phyloP scores from a whole-genome alignment of 2,888 invertebrate species.

The Euphydryas editha region DNA sequence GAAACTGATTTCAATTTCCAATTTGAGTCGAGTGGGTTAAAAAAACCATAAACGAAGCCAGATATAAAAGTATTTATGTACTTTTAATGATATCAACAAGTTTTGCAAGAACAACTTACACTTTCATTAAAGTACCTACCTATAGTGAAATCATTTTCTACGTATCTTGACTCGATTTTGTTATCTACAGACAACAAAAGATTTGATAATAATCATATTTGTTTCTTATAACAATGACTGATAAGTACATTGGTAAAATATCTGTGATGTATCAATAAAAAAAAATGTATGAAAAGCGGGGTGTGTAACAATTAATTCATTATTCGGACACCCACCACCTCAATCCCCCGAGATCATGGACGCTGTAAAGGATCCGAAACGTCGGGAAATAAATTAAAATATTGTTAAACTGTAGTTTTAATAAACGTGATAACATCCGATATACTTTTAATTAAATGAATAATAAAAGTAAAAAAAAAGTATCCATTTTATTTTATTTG shows the following conservation, averaged over 20 bases:
- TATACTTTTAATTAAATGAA: no score
- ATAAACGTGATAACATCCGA: no score
- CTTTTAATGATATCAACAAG: conserved; percentile 27
- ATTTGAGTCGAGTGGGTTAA: not conserved
- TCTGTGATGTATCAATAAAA: not conserved
- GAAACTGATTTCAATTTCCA: no score
- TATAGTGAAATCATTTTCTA: not conserved
- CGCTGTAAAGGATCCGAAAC: no score
- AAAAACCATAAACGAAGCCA: not conserved
- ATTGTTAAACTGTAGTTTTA: no score
- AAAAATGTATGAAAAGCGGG: no score
- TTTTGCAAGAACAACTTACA: conserved; percentile 35
- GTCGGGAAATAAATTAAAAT: no score
- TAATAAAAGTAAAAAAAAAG: no score
- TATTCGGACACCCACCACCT: no score
- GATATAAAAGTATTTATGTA: conserved; percentile 10
- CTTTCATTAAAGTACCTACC: conserved; percentile 29
- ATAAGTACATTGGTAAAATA: not conserved
- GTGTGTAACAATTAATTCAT: no score
- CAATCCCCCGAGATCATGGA: no score
- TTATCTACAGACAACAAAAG: conserved; percentile 8
- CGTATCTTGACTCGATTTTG: not conserved
- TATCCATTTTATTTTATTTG: no score
- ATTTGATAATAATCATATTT: not conserved
- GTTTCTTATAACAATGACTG: conserved; percentile 21